Conservation (phyloP, 2,888 invertebrate genomes). For the Margaritifera margaritifera region DNA sequence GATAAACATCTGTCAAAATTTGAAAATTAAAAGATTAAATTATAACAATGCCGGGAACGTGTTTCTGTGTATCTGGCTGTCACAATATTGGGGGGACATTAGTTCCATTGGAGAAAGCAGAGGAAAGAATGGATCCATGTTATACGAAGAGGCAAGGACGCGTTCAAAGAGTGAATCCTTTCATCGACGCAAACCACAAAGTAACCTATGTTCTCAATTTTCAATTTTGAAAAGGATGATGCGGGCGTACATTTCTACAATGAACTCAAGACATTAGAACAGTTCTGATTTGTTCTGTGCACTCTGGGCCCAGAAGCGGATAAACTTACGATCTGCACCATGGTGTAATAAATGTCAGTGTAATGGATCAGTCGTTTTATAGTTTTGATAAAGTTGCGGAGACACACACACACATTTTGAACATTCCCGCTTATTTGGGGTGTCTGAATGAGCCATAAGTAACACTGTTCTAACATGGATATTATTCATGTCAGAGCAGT, state of each 20-base stretch:
- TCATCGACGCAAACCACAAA: too few species aligned
- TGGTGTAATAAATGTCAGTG: too few species aligned
- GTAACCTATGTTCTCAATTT: too few species aligned
- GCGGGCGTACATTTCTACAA: conserved; percentile 29
- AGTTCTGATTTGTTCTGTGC: conserved; percentile 26
- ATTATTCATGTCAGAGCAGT: conserved; percentile 30
- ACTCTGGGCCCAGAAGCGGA: conserved; percentile 34
- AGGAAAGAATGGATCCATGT: conserved; percentile 14
- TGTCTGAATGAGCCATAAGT: conserved; percentile 8
- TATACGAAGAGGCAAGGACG: conserved; percentile 19
- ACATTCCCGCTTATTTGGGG: conserved; percentile 10
- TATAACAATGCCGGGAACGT: too few species aligned
- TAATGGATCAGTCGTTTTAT: conserved; percentile 23
- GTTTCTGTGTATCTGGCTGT: too few species aligned
- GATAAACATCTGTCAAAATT: too few species aligned
- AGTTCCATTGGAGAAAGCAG: too few species aligned
- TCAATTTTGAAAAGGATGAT: conserved; percentile 15
- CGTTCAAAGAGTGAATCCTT: too few species aligned
- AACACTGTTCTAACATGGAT: conserved; percentile 20
- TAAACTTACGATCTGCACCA: conserved; percentile 11
- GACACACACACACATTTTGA: conserved; percentile 22
- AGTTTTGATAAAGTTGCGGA: conserved; percentile 23
- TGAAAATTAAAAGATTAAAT: too few species aligned
- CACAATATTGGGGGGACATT: too few species aligned
- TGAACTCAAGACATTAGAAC: conserved; percentile 17